Percentiles rank a stretch among this genome's conserved stretches.
These are phyloP conservation scores for Metellina segmentata DNA, from an alignment of 2,888 invertebrate genomes.

Conservation along the genomic window DNA sequence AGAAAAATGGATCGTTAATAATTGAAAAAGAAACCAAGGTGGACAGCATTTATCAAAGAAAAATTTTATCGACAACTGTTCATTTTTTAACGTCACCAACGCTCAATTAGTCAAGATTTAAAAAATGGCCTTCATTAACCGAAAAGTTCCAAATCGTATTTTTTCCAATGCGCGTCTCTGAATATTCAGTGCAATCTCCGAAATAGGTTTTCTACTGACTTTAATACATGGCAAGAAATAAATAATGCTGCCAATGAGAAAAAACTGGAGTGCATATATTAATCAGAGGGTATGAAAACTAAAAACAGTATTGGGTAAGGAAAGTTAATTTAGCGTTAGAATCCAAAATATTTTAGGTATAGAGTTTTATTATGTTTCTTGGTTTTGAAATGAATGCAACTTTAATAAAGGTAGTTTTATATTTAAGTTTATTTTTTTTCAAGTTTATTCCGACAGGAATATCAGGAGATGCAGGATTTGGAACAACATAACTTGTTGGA, in stretches of 20 bases:
- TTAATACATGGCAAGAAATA: neutral
- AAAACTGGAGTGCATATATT: neutral
- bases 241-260: neutral
- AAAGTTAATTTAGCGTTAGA: neutral
- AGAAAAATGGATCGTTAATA: neutral
- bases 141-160: neutral
- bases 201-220: neutral
- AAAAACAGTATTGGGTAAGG: neutral
- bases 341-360: neutral
- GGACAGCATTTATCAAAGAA: constrained; percentile 13
- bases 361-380: neutral
- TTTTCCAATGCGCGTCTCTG: neutral
- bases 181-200: neutral
- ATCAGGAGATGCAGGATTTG: too few species aligned
- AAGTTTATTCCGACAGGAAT: too few species aligned
- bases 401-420: neutral
- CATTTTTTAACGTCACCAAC: constrained; percentile 7
- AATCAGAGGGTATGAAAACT: neutral
- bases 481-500: too few species aligned
- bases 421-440: neutral
- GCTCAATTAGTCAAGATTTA: constrained; percentile 4
- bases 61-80: constrained; percentile 14
- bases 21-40: neutral
- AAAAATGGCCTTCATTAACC: neutral
- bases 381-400: neutral